Evolutionary conservation across 1,140 invertebrate species (phyloP), one percentile per base, ranked within the genome.

Genomic region (Sitophilus oryzae): DNA sequence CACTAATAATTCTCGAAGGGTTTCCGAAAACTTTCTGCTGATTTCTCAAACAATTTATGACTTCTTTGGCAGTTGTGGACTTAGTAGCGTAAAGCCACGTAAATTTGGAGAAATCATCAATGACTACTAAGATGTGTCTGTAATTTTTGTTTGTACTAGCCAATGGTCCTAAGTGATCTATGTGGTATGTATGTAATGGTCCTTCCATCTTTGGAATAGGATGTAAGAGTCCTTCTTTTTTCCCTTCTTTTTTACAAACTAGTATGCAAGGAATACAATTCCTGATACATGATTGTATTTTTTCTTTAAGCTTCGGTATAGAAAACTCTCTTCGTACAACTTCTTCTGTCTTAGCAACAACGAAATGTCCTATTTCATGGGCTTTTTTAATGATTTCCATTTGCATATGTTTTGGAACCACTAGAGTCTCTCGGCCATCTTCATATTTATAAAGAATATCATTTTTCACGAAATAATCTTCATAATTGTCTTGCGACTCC

Each of bases 81-180:
- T 69, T 71, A 6, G 66, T 62, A 1, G 70, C 59, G 49, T 67
- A 52, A 6, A 52, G 14, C 49, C 67, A 72, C 1, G 58, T 53
- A 59, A 73, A 75, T 41, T 75, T 74, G 1, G 68, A 65, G 60
- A 74, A 75, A 1, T 53, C 65, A 54, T 74, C 70, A 1, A 73
- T 56, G 1, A 76, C 52, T 0, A 60, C 66, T 0, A 75, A 62
- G 2, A 75, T 63, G 51, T 74, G 61, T 22, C 68, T 65, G 48
- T 76, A 75, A 4, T 59, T 58, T 35, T 76, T 76, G 9, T 59
- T 59, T 0, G 69, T 54, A 2, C 16, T 14, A 22, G 5, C 18
- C 3, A 54, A 22, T 14, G 73, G 71, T 36, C 74, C 73, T 66
- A 71, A 59, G 56, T 71, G 67, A 57, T 73, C 70, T 9, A 64